These are phyloP conservation scores for Tautogolabrus adspersus DNA, from an alignment of 2,113 vertebrate species.

Conservation along the genomic window DNA sequence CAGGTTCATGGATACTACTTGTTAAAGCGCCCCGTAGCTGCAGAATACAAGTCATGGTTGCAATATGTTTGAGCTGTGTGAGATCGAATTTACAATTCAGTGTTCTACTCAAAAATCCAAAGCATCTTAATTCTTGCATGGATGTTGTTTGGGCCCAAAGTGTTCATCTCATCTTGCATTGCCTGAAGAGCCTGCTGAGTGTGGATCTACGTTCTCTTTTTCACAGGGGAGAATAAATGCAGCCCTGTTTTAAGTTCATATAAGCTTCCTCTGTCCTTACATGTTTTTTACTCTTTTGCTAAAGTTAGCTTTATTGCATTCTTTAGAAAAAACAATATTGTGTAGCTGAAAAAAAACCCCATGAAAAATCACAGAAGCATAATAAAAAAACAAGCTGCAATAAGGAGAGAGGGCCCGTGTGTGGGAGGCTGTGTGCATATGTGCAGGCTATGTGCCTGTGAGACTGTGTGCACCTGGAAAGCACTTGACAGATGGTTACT, in stretches of 20 bases:
- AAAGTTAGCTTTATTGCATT: conserved; percentile 20
- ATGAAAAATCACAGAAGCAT: conserved; percentile 30
- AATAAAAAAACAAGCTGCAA: conserved; percentile 9
- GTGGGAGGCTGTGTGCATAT: conserved; percentile 71
- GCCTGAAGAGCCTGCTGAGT: background rate
- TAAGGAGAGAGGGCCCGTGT: conserved; percentile 39
- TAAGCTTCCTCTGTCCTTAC: background rate
- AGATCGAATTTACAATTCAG: no score
- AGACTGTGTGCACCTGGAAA: conserved; percentile 75
- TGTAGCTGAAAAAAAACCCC: conserved; percentile 2
- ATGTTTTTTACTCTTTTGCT: background rate
- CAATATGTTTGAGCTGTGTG: background rate
- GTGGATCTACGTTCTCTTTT: conserved; percentile 1
- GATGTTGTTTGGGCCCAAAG: background rate
- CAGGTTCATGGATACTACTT: background rate
- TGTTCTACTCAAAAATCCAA: background rate
- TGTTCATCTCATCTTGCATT: conserved; percentile 24
- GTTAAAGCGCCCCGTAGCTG: background rate
- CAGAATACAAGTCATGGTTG: background rate
- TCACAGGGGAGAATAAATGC: background rate
- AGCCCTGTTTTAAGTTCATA: background rate
- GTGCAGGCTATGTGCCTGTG: conserved; percentile 62
- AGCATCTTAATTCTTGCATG: background rate
- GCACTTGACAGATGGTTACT: conserved; percentile 78
- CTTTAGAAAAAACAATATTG: conserved; percentile 28